Evolutionary conservation across 1,140 invertebrate species (phyloP), one percentile per base, ranked within the genome.

Genomic region (Physella acuta): DNA sequence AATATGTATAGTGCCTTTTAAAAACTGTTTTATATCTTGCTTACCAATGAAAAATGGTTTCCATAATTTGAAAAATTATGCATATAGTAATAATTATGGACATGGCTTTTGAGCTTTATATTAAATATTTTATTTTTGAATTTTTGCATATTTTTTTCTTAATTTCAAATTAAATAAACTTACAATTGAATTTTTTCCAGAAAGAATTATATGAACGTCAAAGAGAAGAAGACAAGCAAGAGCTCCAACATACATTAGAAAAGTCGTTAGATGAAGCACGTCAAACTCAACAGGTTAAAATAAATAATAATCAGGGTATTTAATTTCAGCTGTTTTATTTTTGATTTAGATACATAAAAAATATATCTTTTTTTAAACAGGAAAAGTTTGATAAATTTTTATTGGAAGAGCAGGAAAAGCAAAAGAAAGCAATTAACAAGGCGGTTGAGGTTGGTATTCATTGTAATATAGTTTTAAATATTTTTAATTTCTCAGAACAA

Each of bases 381-480:
- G 68, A 74, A 44, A 61, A 72, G 56, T 76, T 78, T 74, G 71
- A 78, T 52, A 37, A 20, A 1, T 68, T 70, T 34, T 60, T 78
- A 14, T 63, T 67, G 16, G 58, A 73, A 36, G 76, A 78, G 70
- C 68, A 37, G 59, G 64, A 63, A 30, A 70, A 73, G 24, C 70
- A 73, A 53, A 64, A 68, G 31, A 59, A 59, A 36, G 66, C 63
- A 17, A 39, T 74, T 8, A 63, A 71, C 34, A 68, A 71, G 51
- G 67, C 71, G 36, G 33, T 76, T 30, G 68, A 74, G 74, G 76
- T 78, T 52, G 28, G 59, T 30, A 62, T 34, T 33, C 61, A 20
- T 49, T 59, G 37, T 69, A 16, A 0, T n/a, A 44, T 8, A 44
- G 39, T 11, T 55, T 55, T 55, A 24, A 55, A 14, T 55, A 14